Evolutionary conservation across 2,113 vertebrate genomes (phyloP), one percentile per base, ranked within the genome.

Genomic region (Neofelis nebulosa): DNA sequence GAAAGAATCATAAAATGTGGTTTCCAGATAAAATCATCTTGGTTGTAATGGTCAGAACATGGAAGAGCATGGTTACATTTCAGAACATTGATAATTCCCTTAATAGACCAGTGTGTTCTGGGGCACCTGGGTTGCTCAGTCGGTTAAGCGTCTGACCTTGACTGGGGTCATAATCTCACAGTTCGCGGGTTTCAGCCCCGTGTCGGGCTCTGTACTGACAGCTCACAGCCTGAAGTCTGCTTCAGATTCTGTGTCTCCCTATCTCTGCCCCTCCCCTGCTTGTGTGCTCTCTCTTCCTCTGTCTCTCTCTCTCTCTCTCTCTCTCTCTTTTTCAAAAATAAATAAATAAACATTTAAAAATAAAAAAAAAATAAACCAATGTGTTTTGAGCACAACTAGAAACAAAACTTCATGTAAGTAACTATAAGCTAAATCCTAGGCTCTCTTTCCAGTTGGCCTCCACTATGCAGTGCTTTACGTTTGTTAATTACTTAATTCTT

Each of bases 401-500:
- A 93, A 29, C 0, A 1, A 52, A 38, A 96, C 81, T 93, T 89
- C 15, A 4, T 45, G 7, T 33, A 84, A 84, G 25, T 52, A 87
- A 69, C 27, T 38, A 13, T 19, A 13, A 89, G 4, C 38, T 68
- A 41, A 33, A 68, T 25, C 10, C 18, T 91, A 27, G 76, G 13
- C 66, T 74, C 23, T 61, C 41, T 92, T 79, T 52, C 23, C 52
- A 85, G 31, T 5, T 29, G 71, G 45, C 23, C 16, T 52, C 36
- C 18, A 27, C 61, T 74, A 55, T 23, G 31, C 29, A 27, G 23
- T 57, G 71, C 50, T 38, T 50, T 79, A 65, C 33, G 48, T 96
- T 87, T 86, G 7, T 76, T 97, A 83, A 95, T 65, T 89, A 76
- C 11, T 65, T 80, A 84, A 57, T 82, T 79, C 31, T 85, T 55